Evolutionary conservation across 2,888 invertebrate genomes (phyloP), one percentile per base, ranked within the genome.

Genomic region (Andrena praecox): DNA sequence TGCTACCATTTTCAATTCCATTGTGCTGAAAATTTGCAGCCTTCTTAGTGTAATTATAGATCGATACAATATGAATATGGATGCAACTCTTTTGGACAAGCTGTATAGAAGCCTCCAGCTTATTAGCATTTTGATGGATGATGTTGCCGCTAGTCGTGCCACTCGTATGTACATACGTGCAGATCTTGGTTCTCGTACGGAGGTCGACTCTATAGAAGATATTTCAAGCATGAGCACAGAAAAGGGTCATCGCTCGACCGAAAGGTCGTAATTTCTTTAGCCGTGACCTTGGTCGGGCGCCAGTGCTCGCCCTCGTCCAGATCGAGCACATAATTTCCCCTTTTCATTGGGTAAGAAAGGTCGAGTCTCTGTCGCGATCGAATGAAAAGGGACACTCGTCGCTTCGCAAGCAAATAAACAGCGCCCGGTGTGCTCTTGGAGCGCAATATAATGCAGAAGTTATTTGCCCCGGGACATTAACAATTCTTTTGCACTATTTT

Each of bases 281-380:
- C 33, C 69, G 60, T 62, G 85, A 72, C 83, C 87, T 86, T 88
- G 85, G 70, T 85, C 62, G 50, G 79, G 82, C 81, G 87, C 84
- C 89, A 82, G 67, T 10, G 60, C 29, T 7, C 60, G 72, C 70
- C 82, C 78, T 84, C 72, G 82, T 77, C 52, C 54, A 52, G 56
- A 66, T 68, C 20, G 42, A 12, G 5, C 52, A 29, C 62, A 73
- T 79, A 69, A 78, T 62, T 79, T 69, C 66, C n/a, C 31, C 35
- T 69, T 62, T 73, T 73, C 56, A 63, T 83, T 76, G 16, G 42
- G 4, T 2, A 29, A 29, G 4, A 20, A 35, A 8, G 10, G 20
- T 35, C 35, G 12, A 27, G 10, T 31, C 35, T 3, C 20, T 29
- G 48, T 42, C 48, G 20, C 42, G 54, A 68, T 54, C 33, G 4